A percentile compares a stretch with the other conserved stretches of the same genome.
Conservation (phyloP, 1,140 invertebrate species). For the Ceratosolen fusciceps region DNA sequence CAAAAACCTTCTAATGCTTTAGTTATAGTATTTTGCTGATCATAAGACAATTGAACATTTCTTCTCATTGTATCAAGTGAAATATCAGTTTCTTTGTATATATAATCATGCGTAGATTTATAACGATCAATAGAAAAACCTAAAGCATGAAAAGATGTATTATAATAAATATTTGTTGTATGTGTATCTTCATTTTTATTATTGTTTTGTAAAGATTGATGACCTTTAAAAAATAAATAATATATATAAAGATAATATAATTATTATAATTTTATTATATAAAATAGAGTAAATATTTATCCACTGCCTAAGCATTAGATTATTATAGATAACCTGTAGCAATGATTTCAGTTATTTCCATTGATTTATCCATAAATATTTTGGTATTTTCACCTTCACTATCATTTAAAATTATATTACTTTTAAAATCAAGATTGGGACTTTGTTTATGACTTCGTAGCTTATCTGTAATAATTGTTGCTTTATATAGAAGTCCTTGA, state of each 20-base stretch:
- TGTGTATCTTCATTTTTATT: background rate
- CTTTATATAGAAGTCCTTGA: background rate
- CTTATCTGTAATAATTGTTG: background rate
- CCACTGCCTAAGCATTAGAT: too few relatives aligned
- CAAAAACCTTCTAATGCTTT: background rate
- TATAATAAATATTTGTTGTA: background rate
- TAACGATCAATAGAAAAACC: background rate
- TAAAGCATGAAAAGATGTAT: background rate
- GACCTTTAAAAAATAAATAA: too few relatives aligned
- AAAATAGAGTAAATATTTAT: background rate
- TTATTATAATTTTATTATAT: background rate
- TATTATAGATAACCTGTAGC: background rate
- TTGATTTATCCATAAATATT: constrained; percentile 28
- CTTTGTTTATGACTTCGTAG: background rate
- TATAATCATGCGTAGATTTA: background rate
- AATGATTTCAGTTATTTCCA: constrained; percentile 37
- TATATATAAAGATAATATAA: background rate
- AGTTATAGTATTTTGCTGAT: background rate
- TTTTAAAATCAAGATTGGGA: background rate
- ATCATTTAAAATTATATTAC: background rate
- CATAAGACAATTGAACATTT: background rate
- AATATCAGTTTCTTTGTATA: background rate
- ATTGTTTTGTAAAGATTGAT: background rate
- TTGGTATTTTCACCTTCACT: constrained; percentile 1
- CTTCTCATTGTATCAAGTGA: background rate